Evolutionary conservation across 2,113 vertebrate genomes (phyloP).

Genomic region (Indicator maculatus): DNA sequence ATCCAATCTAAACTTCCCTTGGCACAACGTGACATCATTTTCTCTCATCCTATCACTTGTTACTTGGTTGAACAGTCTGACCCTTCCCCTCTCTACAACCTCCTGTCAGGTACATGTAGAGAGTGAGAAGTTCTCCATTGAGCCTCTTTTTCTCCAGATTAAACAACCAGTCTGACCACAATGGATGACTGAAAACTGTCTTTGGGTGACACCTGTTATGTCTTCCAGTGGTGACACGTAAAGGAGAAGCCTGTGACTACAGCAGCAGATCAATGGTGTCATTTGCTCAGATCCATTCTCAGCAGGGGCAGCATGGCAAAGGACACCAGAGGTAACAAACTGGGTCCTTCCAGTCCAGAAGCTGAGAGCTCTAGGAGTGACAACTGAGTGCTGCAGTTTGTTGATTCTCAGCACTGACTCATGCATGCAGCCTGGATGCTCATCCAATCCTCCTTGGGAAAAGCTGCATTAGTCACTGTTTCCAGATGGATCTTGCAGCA

Average conservation of each 20-base stretch:
- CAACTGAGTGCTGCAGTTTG: background rate
- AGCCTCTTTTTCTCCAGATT: too few species aligned
- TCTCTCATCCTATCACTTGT: too few species aligned
- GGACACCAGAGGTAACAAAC: fast-evolving
- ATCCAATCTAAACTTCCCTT: too few species aligned
- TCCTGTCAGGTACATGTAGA: too few species aligned
- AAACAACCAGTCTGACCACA: background rate
- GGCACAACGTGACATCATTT: too few species aligned
- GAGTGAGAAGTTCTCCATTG: too few species aligned
- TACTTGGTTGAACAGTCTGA: too few species aligned
- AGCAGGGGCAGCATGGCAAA: fast-evolving
- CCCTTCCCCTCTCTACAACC: too few species aligned
- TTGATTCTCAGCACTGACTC: constrained; percentile 11
- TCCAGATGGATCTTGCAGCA: constrained; percentile 31
- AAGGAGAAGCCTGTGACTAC: background rate
- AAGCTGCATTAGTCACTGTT: constrained; percentile 16
- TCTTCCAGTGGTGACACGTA: fast-evolving
- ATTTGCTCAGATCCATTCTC: background rate
- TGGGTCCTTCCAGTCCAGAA: background rate
- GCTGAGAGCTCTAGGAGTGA: background rate
- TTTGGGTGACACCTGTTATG: background rate
- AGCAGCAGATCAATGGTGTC: background rate
- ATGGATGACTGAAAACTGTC: background rate
- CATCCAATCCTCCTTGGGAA: background rate
- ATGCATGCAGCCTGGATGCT: background rate